Conservation (phyloP, 2,113 vertebrate genomes). For the Calonectris borealis region DNA sequence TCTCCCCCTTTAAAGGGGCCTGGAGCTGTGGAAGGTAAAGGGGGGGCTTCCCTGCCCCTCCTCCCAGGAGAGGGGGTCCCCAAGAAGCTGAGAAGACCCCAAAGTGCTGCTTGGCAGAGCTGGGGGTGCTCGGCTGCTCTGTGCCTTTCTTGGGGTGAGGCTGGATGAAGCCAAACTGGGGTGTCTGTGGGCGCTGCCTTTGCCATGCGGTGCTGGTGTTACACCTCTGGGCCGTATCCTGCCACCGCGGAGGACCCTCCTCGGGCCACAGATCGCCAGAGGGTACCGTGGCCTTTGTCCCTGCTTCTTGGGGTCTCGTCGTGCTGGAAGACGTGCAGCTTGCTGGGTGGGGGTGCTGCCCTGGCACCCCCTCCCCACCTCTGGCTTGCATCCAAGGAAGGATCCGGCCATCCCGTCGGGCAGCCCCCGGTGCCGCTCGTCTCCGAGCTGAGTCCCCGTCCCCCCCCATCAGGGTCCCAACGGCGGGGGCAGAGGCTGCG, state of each 20-base stretch:
- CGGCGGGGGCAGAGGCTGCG: neutral
- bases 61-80: neutral
- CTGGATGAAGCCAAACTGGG: fast-evolving
- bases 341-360: neutral
- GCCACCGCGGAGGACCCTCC: fast-evolving
- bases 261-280: neutral
- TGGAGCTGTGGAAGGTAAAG: neutral
- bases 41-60: neutral
- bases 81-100: neutral
- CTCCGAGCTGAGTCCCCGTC: neutral
- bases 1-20: neutral
- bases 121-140: fast-evolving
- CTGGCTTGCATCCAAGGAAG: neutral
- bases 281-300: neutral
- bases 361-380: neutral
- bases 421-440: neutral
- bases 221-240: neutral
- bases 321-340: neutral
- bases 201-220: neutral
- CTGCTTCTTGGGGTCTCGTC: fast-evolving
- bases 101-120: neutral
- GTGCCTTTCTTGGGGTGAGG: neutral
- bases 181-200: neutral
- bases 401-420: fast-evolving
- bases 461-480: fast-evolving